phyloP scores from a whole-genome alignment of 2,113 vertebrate genomes.

The Prolemur simus region DNA sequence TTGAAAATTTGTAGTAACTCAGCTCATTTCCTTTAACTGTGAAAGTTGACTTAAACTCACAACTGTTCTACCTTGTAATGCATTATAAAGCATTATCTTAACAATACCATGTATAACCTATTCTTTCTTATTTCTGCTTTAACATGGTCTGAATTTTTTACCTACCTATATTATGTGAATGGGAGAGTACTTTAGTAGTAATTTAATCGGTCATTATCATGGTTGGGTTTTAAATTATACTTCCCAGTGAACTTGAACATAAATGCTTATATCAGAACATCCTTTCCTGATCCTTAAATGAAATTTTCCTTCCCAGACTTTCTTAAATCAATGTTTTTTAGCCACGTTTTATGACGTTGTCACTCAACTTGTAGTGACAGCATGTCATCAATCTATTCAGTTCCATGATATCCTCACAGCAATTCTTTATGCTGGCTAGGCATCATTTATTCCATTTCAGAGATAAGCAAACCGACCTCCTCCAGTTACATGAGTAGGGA shows the following conservation, averaged over 20 bases:
- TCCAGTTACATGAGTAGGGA: background rate
- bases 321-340: slow-evolving; percentile 6
- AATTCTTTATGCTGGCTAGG: background rate
- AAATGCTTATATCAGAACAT: background rate
- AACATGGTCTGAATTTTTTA: background rate
- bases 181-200: background rate
- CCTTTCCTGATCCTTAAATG: background rate
- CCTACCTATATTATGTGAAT: background rate
- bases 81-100: background rate
- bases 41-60: background rate
- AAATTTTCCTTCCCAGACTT: background rate
- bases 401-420: background rate
- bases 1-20: background rate
- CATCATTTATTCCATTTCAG: background rate
- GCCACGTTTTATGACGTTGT: background rate
- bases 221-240: background rate
- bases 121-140: background rate
- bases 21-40: background rate
- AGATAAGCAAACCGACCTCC: background rate
- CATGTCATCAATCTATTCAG: background rate
- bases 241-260: background rate
- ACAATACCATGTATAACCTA: background rate
- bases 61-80: background rate
- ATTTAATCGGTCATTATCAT: background rate
- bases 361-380: background rate